phyloP scores from a whole-genome alignment of 2,888 invertebrate species.

The Aquatica leii region DNA sequence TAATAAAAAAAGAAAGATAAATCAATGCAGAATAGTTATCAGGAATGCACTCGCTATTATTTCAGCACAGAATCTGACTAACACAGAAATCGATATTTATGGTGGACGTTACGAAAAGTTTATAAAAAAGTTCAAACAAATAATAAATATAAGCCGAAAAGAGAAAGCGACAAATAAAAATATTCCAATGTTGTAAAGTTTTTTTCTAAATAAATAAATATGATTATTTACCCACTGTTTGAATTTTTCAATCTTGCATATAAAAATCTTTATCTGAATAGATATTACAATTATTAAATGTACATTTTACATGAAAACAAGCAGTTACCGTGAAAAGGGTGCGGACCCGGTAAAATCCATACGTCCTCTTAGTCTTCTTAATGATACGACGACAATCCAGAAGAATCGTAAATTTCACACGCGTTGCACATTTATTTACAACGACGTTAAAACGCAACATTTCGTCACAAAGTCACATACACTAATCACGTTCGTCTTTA shows the following conservation, averaged over 20 bases:
- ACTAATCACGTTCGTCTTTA: slow-evolving; percentile 27
- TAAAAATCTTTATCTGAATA: not conserved
- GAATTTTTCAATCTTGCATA: too few species aligned
- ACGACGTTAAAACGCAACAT: slow-evolving; percentile 19
- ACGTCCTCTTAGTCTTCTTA: slow-evolving; percentile 21
- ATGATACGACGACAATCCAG: slow-evolving; percentile 21
- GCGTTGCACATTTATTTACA: slow-evolving; percentile 14
- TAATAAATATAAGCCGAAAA: too few species aligned
- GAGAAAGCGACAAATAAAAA: too few species aligned
- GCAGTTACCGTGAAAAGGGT: slow-evolving; percentile 38
- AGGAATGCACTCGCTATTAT: slow-evolving; percentile 6
- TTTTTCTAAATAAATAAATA: too few species aligned
- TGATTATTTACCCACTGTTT: too few species aligned
- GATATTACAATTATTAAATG: not conserved
- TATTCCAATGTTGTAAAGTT: too few species aligned
- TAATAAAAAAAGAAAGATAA: not conserved
- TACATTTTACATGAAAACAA: slow-evolving; percentile 16
- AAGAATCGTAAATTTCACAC: slow-evolving; percentile 17
- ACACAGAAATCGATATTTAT: slow-evolving; percentile 47
- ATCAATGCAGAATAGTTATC: too few species aligned
- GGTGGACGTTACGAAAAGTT: slow-evolving; percentile 36
- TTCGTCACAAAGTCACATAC: slow-evolving; percentile 24
- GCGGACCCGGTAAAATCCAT: slow-evolving; percentile 39
- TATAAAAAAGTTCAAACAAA: too few species aligned
- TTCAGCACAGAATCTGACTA: slow-evolving; percentile 30